Conservation (phyloP, 2,888 invertebrate species). For the Lepetodrilus schrolli region DNA sequence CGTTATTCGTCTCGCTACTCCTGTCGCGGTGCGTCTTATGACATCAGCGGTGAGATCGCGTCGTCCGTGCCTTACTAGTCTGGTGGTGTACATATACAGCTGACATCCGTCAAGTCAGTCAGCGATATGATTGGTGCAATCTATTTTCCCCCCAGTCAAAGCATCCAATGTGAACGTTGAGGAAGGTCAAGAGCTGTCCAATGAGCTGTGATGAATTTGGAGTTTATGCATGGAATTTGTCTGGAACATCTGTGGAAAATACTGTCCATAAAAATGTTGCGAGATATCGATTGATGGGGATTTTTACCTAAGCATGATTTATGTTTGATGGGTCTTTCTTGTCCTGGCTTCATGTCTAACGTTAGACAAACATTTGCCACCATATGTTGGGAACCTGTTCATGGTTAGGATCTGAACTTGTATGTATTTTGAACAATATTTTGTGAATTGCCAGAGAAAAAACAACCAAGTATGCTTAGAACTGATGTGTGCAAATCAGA, state of each 20-base stretch:
- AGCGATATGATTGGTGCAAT: slow-evolving; percentile 25
- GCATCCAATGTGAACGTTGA: not conserved
- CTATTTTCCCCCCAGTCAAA: slow-evolving; percentile 1
- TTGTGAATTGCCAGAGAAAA: not conserved
- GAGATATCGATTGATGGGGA: too few relatives aligned
- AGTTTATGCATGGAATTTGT: not conserved
- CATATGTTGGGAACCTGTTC: too few relatives aligned
- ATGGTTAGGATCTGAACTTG: too few relatives aligned
- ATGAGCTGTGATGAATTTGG: not conserved
- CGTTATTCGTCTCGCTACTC: not conserved
- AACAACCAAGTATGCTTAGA: not conserved
- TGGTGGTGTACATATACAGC: slow-evolving; percentile 15
- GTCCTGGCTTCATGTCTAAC: too few relatives aligned
- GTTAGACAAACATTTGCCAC: not conserved
- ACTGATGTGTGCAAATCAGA: not conserved
- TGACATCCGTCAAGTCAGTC: not conserved
- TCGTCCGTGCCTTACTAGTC: slow-evolving; percentile 18
- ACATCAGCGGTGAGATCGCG: not conserved
- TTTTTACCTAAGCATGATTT: too few relatives aligned
- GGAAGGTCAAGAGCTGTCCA: not conserved
- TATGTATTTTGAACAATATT: not conserved
- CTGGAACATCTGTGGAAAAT: not conserved
- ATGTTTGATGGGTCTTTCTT: too few relatives aligned
- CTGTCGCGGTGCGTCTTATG: not conserved
- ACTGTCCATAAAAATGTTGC: too few relatives aligned